Evolutionary conservation across 2,797 vertebrate genomes (phyloP).

Genomic region (Poecilia wingei): DNA sequence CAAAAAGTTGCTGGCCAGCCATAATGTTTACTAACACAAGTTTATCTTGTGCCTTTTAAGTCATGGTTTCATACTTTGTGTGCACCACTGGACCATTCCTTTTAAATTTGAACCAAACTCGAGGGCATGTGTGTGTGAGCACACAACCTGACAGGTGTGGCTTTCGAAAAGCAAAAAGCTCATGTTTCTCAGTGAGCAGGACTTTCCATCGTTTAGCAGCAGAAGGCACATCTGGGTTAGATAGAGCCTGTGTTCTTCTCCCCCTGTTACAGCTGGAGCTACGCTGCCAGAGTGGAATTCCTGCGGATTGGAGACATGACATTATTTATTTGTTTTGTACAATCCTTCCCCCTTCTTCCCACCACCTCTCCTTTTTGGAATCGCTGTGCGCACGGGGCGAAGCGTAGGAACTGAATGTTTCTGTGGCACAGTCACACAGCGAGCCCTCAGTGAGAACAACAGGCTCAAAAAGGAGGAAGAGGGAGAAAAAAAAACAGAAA

Average conservation of each 20-base stretch:
- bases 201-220: conserved; percentile 76
- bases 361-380: conserved; percentile 81
- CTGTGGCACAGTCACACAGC: conserved; percentile 81
- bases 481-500: background rate
- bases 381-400: conserved; percentile 78
- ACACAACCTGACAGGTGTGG: conserved; percentile 75
- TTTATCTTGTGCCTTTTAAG: background rate
- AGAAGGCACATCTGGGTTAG: conserved; percentile 89
- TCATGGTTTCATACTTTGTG: conserved; percentile 1
- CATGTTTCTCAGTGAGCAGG: conserved; percentile 64
- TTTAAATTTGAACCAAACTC: conserved; percentile 54
- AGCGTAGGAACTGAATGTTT: conserved; percentile 92
- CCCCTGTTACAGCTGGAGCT: conserved; percentile 82
- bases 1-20: background rate
- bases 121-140: conserved; percentile 62
- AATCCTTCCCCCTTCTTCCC: conserved; percentile 80
- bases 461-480: conserved; percentile 60
- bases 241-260: conserved; percentile 86
- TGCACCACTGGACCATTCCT: conserved; percentile 31
- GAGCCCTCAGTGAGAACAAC: conserved; percentile 71
- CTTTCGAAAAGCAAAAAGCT: conserved; percentile 48
- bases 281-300: conserved; percentile 89
- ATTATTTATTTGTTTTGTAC: conserved; percentile 90
- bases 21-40: background rate
- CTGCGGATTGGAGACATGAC: conserved; percentile 89